Conservation (phyloP, 2,113 vertebrate genomes). For the Plectropomus leopardus region DNA sequence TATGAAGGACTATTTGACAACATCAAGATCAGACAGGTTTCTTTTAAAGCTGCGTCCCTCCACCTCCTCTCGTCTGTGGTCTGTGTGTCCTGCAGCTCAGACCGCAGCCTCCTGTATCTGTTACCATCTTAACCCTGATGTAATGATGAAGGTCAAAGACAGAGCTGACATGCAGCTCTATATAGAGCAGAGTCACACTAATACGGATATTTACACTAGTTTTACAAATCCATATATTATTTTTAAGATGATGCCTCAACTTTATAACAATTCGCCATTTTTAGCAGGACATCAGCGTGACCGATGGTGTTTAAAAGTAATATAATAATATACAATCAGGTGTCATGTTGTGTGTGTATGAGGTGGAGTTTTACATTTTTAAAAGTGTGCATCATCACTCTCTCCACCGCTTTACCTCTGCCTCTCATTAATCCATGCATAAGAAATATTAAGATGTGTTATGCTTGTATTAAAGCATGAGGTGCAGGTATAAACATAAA, state of each 20-base stretch:
- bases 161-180: neutral
- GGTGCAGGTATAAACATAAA: neutral
- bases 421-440: constrained; percentile 31
- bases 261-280: neutral
- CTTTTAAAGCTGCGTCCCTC: neutral
- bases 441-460: constrained; percentile 28
- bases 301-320: constrained; percentile 20
- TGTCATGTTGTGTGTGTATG: constrained; percentile 6
- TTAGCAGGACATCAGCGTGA: neutral
- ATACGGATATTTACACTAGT: neutral
- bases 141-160: constrained; percentile 49
- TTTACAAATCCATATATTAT: neutral
- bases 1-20: neutral
- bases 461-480: constrained; percentile 24
- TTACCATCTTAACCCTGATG: constrained; percentile 40
- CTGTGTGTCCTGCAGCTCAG: constrained; percentile 25
- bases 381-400: constrained; percentile 29
- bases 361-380: constrained; percentile 47
- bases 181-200: neutral
- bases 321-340: neutral
- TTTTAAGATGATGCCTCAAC: neutral
- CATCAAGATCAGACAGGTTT: neutral
- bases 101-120: constrained; percentile 44
- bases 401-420: neutral
- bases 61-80: constrained; percentile 21